A percentile compares a stretch with the other conserved stretches of the same genome.
phyloP scores from a whole-genome alignment of 2,113 vertebrate genomes.

The Rafetus swinhoei region DNA sequence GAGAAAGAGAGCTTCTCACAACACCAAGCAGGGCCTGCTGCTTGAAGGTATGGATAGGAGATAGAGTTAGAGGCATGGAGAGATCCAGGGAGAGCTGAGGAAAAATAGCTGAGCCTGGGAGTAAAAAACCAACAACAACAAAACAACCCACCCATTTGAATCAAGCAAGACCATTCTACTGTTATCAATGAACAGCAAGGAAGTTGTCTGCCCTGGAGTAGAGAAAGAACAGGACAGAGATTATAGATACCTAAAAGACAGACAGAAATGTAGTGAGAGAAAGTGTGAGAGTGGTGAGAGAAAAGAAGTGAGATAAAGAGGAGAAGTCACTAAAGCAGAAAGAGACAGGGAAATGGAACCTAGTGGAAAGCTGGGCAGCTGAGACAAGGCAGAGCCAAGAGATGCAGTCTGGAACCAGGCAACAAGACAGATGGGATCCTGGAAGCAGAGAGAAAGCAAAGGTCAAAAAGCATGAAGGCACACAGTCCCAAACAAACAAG shows the following conservation, averaged over 20 bases:
- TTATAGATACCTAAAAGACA: neutral
- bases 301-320: neutral
- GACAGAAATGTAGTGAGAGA: neutral
- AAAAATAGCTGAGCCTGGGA: neutral
- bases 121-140: neutral
- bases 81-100: neutral
- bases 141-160: neutral
- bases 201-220: neutral
- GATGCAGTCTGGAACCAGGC: neutral
- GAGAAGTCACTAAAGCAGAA: neutral
- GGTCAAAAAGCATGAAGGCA: neutral
- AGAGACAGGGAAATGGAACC: neutral
- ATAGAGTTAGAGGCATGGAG: neutral
- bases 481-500: neutral
- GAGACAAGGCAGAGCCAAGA: neutral
- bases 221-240: neutral
- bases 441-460: neutral
- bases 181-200: neutral
- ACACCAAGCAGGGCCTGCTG: neutral
- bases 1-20: neutral
- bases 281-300: neutral
- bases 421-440: neutral
- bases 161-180: neutral
- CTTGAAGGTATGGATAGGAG: neutral
- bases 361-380: neutral